These are phyloP conservation scores for Ammodytes dubius DNA, from an alignment of 2,113 vertebrate genomes.

Conservation along the genomic window DNA sequence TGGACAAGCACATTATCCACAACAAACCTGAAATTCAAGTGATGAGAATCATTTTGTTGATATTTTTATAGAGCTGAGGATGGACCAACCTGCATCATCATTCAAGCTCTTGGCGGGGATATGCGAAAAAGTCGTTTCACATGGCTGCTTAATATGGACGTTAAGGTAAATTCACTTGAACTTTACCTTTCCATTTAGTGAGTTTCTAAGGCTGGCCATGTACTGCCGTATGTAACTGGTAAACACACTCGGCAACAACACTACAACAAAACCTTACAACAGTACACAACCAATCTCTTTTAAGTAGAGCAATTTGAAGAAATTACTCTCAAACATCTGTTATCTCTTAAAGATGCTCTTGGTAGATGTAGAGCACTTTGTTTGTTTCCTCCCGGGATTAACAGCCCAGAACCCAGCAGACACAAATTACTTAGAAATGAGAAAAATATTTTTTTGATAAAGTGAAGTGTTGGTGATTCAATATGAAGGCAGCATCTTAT, in stretches of 20 bases:
- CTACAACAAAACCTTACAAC: neutral
- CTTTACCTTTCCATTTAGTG: neutral
- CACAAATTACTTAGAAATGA: neutral
- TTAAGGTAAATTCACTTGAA: constrained; percentile 78
- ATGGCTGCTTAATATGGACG: constrained; percentile 88
- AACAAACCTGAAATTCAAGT: neutral
- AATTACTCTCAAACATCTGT: neutral
- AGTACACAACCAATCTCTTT: neutral
- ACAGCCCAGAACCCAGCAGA: neutral
- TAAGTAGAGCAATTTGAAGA: neutral
- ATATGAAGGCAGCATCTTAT: neutral
- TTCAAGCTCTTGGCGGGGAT: constrained; percentile 69
- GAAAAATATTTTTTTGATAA: constrained; percentile 13
- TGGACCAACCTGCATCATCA: constrained; percentile 86
- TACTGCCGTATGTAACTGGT: neutral
- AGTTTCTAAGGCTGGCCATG: neutral
- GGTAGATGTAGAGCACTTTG: neutral
- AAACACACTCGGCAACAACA: neutral
- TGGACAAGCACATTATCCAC: neutral
- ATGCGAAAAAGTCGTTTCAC: constrained; percentile 76
- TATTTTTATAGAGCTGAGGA: constrained; percentile 82
- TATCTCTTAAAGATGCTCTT: neutral
- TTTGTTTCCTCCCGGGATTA: neutral
- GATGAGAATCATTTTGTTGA: neutral
- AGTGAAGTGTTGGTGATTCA: neutral